Percentiles rank a stretch among this genome's conserved stretches.
Conservation (phyloP, 1,140 invertebrate species). For the Drosophila auraria region DNA sequence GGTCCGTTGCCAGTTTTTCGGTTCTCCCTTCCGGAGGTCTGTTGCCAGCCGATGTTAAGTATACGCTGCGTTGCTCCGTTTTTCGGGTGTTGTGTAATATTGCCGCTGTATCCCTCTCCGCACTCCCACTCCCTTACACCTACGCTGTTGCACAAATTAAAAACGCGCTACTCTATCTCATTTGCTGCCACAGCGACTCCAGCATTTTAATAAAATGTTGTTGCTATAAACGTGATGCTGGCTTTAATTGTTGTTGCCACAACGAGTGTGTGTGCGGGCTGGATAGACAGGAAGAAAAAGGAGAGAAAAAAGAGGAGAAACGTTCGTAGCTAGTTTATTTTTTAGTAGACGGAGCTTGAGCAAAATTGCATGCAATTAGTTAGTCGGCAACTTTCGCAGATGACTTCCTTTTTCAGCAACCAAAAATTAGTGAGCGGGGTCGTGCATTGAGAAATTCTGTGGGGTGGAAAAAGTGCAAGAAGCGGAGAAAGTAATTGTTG, state of each 20-base stretch:
- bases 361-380: conserved; percentile 55
- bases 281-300: not conserved
- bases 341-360: conserved; percentile 48
- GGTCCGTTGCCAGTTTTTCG: conserved; percentile 24
- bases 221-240: conserved; percentile 65
- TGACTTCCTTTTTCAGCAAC: conserved; percentile 23
- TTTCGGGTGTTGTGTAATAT: conserved; percentile 33
- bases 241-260: conserved; percentile 64
- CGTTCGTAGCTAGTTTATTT: conserved; percentile 32
- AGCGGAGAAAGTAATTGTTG: not conserved
- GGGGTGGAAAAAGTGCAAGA: not conserved
- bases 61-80: conserved; percentile 53
- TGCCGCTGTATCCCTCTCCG: not conserved
- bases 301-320: not conserved
- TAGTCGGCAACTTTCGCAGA: conserved; percentile 30
- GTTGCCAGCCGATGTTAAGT: conserved; percentile 44
- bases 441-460: conserved; percentile 14
- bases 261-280: not conserved
- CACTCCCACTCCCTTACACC: conserved; percentile 2
- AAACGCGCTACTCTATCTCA: conserved; percentile 57
- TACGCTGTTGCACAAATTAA: conserved; percentile 70
- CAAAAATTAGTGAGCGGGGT: conserved; percentile 36
- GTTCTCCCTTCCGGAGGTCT: not conserved
- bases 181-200: conserved; percentile 44
- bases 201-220: conserved; percentile 72